Conservation (phyloP, 1,140 invertebrate genomes). For the Diabrotica virgifera region DNA sequence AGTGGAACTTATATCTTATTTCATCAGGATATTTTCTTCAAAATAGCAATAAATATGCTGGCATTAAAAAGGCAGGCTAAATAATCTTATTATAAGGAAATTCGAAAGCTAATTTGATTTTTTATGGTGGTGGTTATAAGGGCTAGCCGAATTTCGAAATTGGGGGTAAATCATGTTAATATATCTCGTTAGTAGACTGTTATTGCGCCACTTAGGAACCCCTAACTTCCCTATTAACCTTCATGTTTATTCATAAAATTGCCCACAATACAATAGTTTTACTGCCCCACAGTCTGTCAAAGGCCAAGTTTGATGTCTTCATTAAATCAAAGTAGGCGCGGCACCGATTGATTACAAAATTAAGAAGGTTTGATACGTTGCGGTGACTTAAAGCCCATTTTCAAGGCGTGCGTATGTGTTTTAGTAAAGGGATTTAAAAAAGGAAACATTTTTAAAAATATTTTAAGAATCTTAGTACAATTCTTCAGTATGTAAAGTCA, state of each 20-base stretch:
- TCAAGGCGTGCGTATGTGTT: background rate
- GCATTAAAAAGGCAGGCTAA: no score
- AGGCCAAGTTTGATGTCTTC: constrained; percentile 2
- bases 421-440: background rate
- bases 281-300: background rate
- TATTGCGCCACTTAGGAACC: background rate
- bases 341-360: constrained; percentile 2
- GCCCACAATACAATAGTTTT: constrained; percentile 1
- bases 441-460: no score
- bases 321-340: background rate
- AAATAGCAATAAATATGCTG: no score
- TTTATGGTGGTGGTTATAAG: background rate
- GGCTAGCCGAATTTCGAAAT: background rate
- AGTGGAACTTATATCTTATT: no score
- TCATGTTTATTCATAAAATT: background rate
- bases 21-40: no score
- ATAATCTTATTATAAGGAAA: no score
- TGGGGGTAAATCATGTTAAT: constrained; percentile 2
- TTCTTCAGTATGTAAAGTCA: no score
- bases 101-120: no score
- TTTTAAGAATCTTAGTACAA: no score
- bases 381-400: background rate
- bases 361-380: background rate
- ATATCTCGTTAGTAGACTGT: background rate
- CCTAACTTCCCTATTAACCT: background rate